A percentile compares a stretch with the other conserved stretches of the same genome.
These are phyloP conservation scores for Hemistola chrysoprasaria DNA, from an alignment of 2,888 invertebrate genomes.

Conservation along the genomic window DNA sequence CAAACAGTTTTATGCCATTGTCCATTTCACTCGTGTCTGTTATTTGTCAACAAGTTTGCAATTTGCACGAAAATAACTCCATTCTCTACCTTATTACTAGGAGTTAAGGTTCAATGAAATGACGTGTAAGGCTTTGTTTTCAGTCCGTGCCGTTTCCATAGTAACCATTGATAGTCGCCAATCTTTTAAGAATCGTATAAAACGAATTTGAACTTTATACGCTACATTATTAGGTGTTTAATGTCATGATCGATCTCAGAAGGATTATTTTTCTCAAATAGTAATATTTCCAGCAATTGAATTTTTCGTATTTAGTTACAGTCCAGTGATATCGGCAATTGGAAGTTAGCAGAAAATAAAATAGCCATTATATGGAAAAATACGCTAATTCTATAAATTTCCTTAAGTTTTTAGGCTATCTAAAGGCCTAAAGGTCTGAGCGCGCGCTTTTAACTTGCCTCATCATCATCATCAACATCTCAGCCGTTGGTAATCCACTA, in stretches of 20 bases:
- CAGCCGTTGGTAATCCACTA: no score
- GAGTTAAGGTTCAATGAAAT: conserved; percentile 16
- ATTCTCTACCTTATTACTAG: conserved; percentile 31
- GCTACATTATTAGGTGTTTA: conserved; percentile 13
- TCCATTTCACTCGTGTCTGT: conserved; percentile 67
- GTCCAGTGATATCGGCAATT: conserved; percentile 1
- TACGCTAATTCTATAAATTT: no score
- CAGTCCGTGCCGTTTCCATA: conserved; percentile 69
- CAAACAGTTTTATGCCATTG: conserved; percentile 76
- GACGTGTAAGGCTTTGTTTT: conserved; percentile 31
- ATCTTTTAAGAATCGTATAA: conserved; percentile 36
- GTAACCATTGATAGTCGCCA: conserved; percentile 51
- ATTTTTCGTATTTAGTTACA: conserved; percentile 40
- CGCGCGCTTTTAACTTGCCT: no score
- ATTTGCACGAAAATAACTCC: conserved; percentile 16
- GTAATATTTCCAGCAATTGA: conserved; percentile 43
- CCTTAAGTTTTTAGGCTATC: no score
- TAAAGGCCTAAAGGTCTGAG: no score
- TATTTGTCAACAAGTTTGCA: conserved; percentile 45
- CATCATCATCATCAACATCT: no score
- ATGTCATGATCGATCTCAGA: neutral
- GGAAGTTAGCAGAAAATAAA: neutral
- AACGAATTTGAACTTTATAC: conserved; percentile 27
- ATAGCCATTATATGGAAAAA: no score
- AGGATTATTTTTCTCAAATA: conserved; percentile 25